Evolutionary conservation across 2,797 vertebrate genomes (phyloP).

Genomic region (Sebastes dallii): DNA sequence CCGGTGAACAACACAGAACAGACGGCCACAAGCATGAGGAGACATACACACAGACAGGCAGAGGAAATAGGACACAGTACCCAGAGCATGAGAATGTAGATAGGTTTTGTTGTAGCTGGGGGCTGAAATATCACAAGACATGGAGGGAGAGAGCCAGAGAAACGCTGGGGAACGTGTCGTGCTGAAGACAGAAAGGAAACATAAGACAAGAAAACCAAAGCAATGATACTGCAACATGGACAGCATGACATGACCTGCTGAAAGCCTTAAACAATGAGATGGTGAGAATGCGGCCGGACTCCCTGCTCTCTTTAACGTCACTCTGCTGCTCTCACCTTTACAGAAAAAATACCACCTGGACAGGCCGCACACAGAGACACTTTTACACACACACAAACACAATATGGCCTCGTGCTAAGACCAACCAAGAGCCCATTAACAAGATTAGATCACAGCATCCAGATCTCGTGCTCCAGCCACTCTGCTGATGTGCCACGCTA

Average conservation of each 20-base stretch:
- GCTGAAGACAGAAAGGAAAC: constrained; percentile 42
- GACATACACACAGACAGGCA: constrained; percentile 38
- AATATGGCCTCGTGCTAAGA: constrained; percentile 14
- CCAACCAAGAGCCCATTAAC: constrained; percentile 56
- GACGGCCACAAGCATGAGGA: constrained; percentile 46
- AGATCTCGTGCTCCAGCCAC: constrained; percentile 33
- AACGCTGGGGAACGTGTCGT: constrained; percentile 7
- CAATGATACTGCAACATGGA: constrained; percentile 22
- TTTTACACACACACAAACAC: not conserved
- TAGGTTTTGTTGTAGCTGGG: constrained; percentile 39
- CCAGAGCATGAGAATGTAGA: constrained; percentile 38
- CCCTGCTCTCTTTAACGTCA: constrained; percentile 4
- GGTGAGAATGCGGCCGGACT: constrained; percentile 17
- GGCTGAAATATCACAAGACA: constrained; percentile 50
- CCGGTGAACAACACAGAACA: constrained; percentile 70
- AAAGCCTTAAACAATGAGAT: constrained; percentile 31
- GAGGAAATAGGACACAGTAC: constrained; percentile 40
- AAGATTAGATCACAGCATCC: constrained; percentile 59
- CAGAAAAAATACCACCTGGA: not conserved
- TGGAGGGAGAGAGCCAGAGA: constrained; percentile 25
- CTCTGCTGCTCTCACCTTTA: constrained; percentile 24
- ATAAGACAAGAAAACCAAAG: constrained; percentile 35
- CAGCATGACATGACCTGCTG: constrained; percentile 34
- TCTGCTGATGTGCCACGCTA: constrained; percentile 37
- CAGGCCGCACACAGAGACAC: constrained; percentile 2